Evolutionary conservation across 2,888 invertebrate genomes (phyloP), one percentile per base, ranked within the genome.

Genomic region (Cheilosia scutellata): DNA sequence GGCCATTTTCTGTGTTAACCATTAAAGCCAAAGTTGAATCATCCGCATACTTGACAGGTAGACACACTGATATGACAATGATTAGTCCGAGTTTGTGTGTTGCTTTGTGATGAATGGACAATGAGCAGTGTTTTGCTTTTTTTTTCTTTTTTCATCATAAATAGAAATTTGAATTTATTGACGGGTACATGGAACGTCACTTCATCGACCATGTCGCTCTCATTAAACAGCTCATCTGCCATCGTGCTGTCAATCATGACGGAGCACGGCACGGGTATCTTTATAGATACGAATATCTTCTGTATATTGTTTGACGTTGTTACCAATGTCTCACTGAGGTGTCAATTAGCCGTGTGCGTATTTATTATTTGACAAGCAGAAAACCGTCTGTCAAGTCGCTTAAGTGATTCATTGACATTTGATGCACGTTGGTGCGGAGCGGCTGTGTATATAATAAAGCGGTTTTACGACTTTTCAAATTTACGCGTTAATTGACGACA

Each of bases 81-180:
- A 86, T 86, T 80, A 86, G 82, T 53, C 49, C 72, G 72, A 71
- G 66, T 66, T 86, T 72, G 66, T 70, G 53, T 44, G 25, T 47
- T 29, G 62, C 57, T 82, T 82, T 77, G 49, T 71, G 71, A 71
- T 58, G 71, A 68, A 82, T 86, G 82, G 53, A 80, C 84, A 86
- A 86, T 80, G 71, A 70, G 74, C 29, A 51, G 53, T 42, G 9
- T 29, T n/a, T 11, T 37, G 31, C 13, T 40, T 33, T 11, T 53
- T 25, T 37, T 40, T 33, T 11, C 42, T 25, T 37, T 37, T 72
- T 76, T 76, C 76, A 72, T 72, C 62, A 72, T 72, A 44, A 66
- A 51, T 72, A 62, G 49, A 82, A 82, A 80, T 71, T 82, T 76
- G 47, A 71, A 76, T 80, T 66, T 60, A 57, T 55, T 60, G 71